Percentiles rank a stretch among this genome's conserved stretches.
Conservation (phyloP, 1,140 invertebrate genomes). For the Muscidifurax raptorellus region DNA sequence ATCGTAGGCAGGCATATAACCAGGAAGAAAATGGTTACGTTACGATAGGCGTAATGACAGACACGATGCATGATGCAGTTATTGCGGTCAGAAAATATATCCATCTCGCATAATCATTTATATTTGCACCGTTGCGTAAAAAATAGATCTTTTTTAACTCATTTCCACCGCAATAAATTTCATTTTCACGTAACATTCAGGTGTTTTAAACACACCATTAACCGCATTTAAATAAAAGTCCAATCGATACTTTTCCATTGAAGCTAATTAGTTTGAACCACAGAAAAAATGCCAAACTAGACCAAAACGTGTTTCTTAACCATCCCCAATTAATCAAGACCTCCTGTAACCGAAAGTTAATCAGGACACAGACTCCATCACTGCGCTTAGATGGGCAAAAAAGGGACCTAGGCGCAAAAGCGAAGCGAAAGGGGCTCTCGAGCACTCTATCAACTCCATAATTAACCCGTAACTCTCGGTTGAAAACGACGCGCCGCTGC, state of each 20-base stretch:
- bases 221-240: neutral
- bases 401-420: neutral
- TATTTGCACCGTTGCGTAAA: neutral
- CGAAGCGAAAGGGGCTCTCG: neutral
- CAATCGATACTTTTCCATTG: neutral
- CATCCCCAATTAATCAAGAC: neutral
- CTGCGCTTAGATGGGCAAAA: neutral
- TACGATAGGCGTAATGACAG: neutral
- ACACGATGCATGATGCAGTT: neutral
- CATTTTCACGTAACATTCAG: neutral
- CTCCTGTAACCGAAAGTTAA: neutral
- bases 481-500: constrained; percentile 47
- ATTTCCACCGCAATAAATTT: neutral
- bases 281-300: neutral
- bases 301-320: neutral
- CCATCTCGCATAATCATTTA: neutral
- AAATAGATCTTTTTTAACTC: neutral
- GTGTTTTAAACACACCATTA: neutral
- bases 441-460: constrained; percentile 60
- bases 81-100: neutral
- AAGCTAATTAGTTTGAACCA: neutral
- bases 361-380: neutral
- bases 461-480: constrained; percentile 62
- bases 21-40: neutral
- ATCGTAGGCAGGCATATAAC: neutral